A percentile compares a stretch with the other conserved stretches of the same genome.
These are phyloP conservation scores for Aporophyla nigra DNA, from an alignment of 2,888 invertebrate genomes.

Conservation along the genomic window DNA sequence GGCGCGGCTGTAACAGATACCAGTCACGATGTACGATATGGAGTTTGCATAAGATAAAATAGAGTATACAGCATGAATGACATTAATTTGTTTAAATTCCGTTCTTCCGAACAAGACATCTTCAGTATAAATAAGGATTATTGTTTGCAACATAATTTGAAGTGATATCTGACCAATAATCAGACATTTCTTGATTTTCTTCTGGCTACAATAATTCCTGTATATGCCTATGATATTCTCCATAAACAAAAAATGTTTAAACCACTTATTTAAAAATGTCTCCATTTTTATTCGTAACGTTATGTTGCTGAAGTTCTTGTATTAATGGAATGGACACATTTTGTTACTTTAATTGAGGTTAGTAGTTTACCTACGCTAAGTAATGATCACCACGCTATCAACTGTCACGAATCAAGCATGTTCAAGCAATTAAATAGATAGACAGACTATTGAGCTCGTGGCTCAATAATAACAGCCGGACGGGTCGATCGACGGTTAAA, in stretches of 20 bases:
- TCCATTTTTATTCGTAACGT: not conserved
- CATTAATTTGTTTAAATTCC: not conserved
- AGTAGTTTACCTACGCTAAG: slow-evolving; percentile 18
- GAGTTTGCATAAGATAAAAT: slow-evolving; percentile 12
- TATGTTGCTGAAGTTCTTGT: not conserved
- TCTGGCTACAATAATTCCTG: slow-evolving; percentile 23
- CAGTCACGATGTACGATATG: not conserved
- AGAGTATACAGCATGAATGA: slow-evolving; percentile 11
- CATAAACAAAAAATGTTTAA: slow-evolving; percentile 2
- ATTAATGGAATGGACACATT: not conserved
- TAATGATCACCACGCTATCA: not conserved
- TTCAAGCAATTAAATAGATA: not conserved
- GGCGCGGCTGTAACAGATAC: slow-evolving; percentile 8
- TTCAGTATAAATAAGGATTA: not conserved
- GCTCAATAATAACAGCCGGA: not conserved
- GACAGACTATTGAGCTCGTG: not conserved
- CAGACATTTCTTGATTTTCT: slow-evolving; percentile 10
- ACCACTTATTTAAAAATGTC: not conserved
- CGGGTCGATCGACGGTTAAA: not conserved
- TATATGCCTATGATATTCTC: slow-evolving; percentile 33
- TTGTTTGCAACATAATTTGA: slow-evolving; percentile 5
- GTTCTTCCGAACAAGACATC: not conserved
- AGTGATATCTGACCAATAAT: slow-evolving; percentile 6
- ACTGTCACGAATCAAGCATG: not conserved
- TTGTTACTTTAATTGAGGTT: slow-evolving; percentile 3